Conservation (phyloP, 2,113 vertebrate genomes). For the Trinectes maculatus region DNA sequence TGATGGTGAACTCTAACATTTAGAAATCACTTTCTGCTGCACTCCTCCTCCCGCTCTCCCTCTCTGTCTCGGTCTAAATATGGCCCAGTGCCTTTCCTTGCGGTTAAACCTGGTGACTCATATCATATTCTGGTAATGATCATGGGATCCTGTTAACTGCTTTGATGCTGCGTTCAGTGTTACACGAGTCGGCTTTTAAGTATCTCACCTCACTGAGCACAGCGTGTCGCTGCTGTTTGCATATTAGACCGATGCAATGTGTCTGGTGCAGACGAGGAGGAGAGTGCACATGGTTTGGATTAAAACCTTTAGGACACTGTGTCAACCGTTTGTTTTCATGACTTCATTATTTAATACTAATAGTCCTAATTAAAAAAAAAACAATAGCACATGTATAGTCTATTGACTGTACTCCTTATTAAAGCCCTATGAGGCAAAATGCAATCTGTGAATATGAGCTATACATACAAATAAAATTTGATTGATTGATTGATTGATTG, state of each 20-base stretch:
- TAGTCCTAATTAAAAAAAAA: not conserved
- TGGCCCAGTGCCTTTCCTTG: constrained; percentile 58
- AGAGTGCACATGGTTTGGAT: not conserved
- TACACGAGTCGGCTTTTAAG: constrained; percentile 48
- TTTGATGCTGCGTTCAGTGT: constrained; percentile 62
- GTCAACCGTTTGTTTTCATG: not conserved
- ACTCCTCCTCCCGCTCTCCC: constrained; percentile 42
- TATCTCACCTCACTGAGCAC: constrained; percentile 43
- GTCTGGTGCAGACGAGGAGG: not conserved
- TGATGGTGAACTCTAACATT: constrained; percentile 81
- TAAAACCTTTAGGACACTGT: not conserved
- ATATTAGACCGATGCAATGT: not conserved
- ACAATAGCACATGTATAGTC: not conserved
- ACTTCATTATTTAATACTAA: not conserved
- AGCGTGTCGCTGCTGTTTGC: constrained; percentile 9
- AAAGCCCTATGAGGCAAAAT: too few relatives aligned
- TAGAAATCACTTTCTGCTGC: constrained; percentile 73
- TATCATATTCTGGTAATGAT: constrained; percentile 72
- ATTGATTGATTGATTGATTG: too few relatives aligned
- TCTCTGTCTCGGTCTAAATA: constrained; percentile 53
- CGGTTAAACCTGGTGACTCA: constrained; percentile 73
- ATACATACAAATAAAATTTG: too few relatives aligned
- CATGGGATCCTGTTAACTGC: constrained; percentile 64
- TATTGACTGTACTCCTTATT: not conserved
- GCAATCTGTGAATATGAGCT: too few relatives aligned